These are phyloP conservation scores for Leucoraja erinaceus DNA, from an alignment of 2,113 vertebrate genomes.

Conservation along the genomic window DNA sequence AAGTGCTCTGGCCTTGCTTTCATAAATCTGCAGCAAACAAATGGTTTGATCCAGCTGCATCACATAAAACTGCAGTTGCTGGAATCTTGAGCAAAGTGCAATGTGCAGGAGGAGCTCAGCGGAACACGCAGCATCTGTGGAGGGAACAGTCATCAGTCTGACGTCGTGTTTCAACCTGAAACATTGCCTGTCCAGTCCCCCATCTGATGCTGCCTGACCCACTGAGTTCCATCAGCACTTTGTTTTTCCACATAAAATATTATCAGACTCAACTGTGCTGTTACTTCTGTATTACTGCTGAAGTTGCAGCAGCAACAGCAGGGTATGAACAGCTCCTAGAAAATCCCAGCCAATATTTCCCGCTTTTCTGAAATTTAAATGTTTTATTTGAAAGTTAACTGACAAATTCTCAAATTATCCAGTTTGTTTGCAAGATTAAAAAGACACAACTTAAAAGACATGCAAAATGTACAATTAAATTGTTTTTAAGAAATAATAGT, in stretches of 20 bases:
- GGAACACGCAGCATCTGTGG: too few species aligned
- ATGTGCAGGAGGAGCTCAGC: too few species aligned
- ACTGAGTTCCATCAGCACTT: too few species aligned
- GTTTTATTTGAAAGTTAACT: not conserved
- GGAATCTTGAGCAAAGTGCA: too few species aligned
- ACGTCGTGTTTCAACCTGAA: too few species aligned
- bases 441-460: not conserved
- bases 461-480: not conserved
- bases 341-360: not conserved
- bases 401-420: not conserved
- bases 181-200: too few species aligned
- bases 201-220: too few species aligned
- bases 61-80: not conserved
- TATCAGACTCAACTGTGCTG: not conserved
- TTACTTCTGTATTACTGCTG: not conserved
- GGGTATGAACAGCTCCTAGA: not conserved
- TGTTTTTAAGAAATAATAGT: not conserved
- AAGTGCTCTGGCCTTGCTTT: too few species aligned
- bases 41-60: not conserved
- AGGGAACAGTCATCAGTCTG: too few species aligned
- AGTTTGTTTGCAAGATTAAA: not conserved
- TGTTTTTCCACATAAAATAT: not conserved
- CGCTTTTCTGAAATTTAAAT: not conserved
- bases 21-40: not conserved
- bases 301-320: not conserved